Evolutionary conservation across 1,140 invertebrate genomes (phyloP).

Genomic region (Cryptotermes secundus): DNA sequence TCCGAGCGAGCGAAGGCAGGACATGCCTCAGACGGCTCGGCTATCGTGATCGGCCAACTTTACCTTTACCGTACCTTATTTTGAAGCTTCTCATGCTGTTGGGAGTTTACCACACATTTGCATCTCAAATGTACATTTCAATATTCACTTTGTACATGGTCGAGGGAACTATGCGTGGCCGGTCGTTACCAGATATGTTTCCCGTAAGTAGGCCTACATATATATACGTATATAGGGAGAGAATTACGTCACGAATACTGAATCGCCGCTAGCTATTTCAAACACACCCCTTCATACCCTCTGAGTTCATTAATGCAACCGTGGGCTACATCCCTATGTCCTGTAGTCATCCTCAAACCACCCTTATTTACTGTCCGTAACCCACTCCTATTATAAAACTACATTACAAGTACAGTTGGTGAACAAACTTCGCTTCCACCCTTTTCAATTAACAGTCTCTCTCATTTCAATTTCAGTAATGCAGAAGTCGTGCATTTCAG

Average conservation of each 20-base stretch:
- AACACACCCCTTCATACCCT: not conserved
- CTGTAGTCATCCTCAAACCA: not conserved
- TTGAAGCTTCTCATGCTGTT: too few species aligned
- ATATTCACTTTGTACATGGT: not conserved
- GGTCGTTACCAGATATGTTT: not conserved
- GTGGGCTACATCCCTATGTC: not conserved
- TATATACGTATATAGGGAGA: not conserved
- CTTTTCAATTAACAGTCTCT: too few species aligned
- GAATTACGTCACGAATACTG: not conserved
- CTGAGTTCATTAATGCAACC: conserved; percentile 11
- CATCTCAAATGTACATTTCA: too few species aligned
- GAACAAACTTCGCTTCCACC: not conserved
- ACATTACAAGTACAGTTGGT: not conserved
- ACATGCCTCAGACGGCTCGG: too few species aligned
- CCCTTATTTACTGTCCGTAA: not conserved
- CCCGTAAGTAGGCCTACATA: not conserved
- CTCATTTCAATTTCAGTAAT: not conserved
- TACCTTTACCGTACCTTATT: too few species aligned
- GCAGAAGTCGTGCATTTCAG: not conserved
- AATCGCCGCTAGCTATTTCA: conserved; percentile 8
- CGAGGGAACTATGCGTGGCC: not conserved
- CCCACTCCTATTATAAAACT: not conserved
- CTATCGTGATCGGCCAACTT: too few species aligned
- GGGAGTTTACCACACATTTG: too few species aligned
- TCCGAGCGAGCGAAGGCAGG: too few species aligned